These are phyloP conservation scores for Epizoanthus scotinus DNA, from an alignment of 92 coral and sea anemone species.

Conservation along the genomic window DNA sequence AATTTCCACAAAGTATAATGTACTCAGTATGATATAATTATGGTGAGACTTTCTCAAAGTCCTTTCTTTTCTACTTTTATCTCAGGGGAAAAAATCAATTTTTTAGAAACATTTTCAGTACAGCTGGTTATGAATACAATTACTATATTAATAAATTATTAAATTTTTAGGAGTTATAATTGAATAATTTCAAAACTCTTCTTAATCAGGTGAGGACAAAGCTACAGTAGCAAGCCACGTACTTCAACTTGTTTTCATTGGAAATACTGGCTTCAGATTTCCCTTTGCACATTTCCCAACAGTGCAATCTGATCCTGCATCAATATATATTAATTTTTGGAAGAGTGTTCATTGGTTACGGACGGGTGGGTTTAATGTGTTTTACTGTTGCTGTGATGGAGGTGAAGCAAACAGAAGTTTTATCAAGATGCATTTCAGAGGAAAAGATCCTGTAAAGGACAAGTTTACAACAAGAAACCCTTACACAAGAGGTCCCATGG, in stretches of 20 bases:
- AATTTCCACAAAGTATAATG: no score
- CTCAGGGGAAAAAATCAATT: no score
- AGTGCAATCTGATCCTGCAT: conserved; percentile 46
- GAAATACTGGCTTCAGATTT: conserved; percentile 56
- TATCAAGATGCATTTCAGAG: conserved; percentile 52
- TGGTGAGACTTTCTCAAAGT: no score
- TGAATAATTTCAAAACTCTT: no score
- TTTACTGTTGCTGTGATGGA: conserved; percentile 56
- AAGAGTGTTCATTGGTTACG: conserved; percentile 41
- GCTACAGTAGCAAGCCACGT: conserved; percentile 48
- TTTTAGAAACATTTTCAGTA: no score
- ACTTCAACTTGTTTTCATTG: conserved; percentile 57
- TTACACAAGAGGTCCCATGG: conserved; percentile 45
- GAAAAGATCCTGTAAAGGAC: conserved; percentile 52
- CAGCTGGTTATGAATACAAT: no score
- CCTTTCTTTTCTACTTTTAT: no score
- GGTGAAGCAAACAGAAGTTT: conserved; percentile 55
- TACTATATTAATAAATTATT: no score
- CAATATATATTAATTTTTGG: conserved; percentile 55
- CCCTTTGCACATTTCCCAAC: conserved; percentile 65
- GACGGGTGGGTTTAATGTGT: conserved; percentile 38
- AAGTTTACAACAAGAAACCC: conserved; percentile 44
- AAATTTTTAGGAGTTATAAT: no score
- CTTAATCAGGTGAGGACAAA: conserved; percentile 13
- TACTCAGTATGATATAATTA: no score